Percentiles rank a stretch among this genome's conserved stretches.
Evolutionary conservation across 64 coral and sea anemone species (phyloP).

Genomic region (Dendronephthya gigantea): DNA sequence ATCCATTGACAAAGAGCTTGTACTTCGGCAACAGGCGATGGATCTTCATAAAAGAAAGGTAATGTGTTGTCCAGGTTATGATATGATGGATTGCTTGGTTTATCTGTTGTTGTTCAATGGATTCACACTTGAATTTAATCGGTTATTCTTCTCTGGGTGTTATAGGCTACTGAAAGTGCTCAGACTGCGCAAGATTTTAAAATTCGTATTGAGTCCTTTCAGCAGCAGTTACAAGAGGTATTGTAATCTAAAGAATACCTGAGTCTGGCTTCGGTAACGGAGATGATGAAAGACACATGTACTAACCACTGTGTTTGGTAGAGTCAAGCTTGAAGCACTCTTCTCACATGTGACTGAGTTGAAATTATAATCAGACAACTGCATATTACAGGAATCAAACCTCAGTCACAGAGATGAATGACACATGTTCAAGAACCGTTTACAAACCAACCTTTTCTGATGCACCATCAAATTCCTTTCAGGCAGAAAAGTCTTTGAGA

Average conservation of each 20-base stretch:
- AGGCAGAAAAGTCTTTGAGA: constrained; percentile 69
- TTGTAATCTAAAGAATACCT: too few relatives aligned
- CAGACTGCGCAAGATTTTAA: constrained; percentile 78
- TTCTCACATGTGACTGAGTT: neutral
- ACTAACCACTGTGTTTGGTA: too few relatives aligned
- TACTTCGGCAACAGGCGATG: constrained; percentile 86
- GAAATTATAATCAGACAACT: neutral
- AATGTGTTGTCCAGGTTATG: neutral
- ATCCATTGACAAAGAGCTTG: constrained; percentile 90
- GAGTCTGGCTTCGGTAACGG: too few relatives aligned
- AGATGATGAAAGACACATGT: too few relatives aligned
- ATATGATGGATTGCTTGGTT: neutral
- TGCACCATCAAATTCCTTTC: neutral
- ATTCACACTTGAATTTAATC: neutral
- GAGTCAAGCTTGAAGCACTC: too few relatives aligned
- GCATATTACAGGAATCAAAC: neutral
- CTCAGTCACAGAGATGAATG: neutral
- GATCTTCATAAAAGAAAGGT: constrained; percentile 97
- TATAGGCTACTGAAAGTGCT: constrained; percentile 65
- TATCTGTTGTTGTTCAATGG: neutral
- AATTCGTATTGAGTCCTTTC: constrained; percentile 87
- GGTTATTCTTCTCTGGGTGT: neutral
- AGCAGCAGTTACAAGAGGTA: constrained; percentile 92
- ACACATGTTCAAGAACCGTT: too few relatives aligned
- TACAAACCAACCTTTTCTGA: neutral